These are phyloP conservation scores for Zelostemma sp. DNA, from an alignment of 1,140 invertebrate genomes.

Conservation along the genomic window DNA sequence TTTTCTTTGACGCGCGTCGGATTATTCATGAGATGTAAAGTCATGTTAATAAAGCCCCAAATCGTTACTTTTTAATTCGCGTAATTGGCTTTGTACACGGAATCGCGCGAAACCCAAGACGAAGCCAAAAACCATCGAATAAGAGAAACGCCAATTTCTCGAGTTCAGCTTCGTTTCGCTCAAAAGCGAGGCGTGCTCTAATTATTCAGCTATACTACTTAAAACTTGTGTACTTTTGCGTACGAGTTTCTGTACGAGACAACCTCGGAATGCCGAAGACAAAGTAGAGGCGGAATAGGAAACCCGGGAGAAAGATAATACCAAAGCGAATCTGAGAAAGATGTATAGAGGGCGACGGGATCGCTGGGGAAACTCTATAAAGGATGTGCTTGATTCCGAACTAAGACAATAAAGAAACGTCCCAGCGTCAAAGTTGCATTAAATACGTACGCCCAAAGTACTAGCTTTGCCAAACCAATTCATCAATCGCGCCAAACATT, in stretches of 20 bases:
- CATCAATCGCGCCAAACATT: too few species aligned
- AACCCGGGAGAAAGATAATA: slow-evolving; percentile 3
- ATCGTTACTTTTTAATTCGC: slow-evolving; percentile 7
- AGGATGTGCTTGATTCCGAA: background rate
- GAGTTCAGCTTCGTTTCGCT: slow-evolving; percentile 28
- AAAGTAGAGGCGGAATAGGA: slow-evolving; percentile 19
- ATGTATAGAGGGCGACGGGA: background rate
- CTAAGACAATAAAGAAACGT: background rate
- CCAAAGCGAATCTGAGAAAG: background rate
- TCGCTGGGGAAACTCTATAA: background rate
- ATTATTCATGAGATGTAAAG: too few species aligned
- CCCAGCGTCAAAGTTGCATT: too few species aligned
- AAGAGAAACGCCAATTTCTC: slow-evolving; percentile 48
- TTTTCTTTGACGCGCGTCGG: too few species aligned
- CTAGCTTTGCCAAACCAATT: too few species aligned
- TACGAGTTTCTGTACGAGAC: slow-evolving; percentile 15
- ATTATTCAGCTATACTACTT: slow-evolving; percentile 48
- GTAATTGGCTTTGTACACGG: slow-evolving; percentile 3
- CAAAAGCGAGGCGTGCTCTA: slow-evolving; percentile 29
- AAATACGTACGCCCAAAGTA: too few species aligned
- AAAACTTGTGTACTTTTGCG: slow-evolving; percentile 37
- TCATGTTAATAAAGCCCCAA: too few species aligned
- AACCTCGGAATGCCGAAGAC: slow-evolving; percentile 19
- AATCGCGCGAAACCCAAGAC: slow-evolving; percentile 26
- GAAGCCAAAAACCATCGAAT: slow-evolving; percentile 37